Conservation (phyloP, 2,113 vertebrate genomes). For the Elephantulus edwardii region DNA sequence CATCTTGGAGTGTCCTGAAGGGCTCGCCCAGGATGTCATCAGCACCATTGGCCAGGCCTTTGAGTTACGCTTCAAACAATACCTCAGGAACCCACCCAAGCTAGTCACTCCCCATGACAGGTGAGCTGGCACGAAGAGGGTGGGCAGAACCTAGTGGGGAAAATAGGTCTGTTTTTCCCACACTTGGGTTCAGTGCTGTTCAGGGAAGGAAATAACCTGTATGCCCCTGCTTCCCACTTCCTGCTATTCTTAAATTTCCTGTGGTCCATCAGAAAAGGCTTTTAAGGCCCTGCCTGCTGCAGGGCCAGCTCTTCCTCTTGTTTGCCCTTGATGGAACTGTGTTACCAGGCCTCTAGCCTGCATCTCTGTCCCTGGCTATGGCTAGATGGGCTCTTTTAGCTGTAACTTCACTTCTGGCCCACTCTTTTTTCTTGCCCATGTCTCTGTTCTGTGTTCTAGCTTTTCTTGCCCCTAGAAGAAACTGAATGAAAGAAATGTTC, state of each 20-base stretch:
- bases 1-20: constrained; percentile 97
- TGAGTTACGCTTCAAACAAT: constrained; percentile 98
- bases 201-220: constrained; percentile 16
- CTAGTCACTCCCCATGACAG: constrained; percentile 97
- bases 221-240: constrained; percentile 12
- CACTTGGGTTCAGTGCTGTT: neutral
- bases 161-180: neutral
- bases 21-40: constrained; percentile 97
- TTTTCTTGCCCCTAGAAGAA: neutral
- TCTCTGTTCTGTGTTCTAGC: neutral
- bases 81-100: constrained; percentile 98
- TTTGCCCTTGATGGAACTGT: neutral
- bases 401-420: neutral
- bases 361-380: neutral
- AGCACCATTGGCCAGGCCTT: constrained; percentile 99
- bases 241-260: constrained; percentile 39
- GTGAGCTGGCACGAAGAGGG: constrained; percentile 73
- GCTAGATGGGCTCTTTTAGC: neutral
- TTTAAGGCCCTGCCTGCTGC: neutral
- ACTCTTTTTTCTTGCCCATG: neutral
- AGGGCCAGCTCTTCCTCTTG: neutral
- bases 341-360: neutral
- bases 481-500: neutral
- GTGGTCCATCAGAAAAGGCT: neutral
- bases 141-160: neutral